A percentile compares a stretch with the other conserved stretches of the same genome.
Conservation (phyloP, 2,888 invertebrate genomes). For the Pachycephus smyrnensis region DNA sequence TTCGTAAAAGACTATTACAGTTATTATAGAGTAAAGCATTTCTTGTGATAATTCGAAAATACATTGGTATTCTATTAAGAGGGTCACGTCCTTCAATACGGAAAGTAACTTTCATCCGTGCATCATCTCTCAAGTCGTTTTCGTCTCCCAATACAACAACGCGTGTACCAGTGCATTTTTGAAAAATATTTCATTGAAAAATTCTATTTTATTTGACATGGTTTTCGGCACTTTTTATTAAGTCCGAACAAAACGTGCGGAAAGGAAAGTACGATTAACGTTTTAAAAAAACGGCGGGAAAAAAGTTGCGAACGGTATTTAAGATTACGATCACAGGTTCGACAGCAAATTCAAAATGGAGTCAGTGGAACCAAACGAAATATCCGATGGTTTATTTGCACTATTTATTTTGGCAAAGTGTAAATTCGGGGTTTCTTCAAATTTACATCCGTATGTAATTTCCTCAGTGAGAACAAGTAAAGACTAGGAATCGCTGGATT, state of each 20-base stretch:
- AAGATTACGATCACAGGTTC: background rate
- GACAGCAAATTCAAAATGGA: background rate
- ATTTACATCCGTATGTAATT: background rate
- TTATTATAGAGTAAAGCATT: background rate
- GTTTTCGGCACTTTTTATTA: background rate
- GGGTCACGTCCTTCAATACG: slow-evolving; percentile 23
- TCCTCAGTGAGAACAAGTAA: background rate
- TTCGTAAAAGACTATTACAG: background rate
- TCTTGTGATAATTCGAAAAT: background rate
- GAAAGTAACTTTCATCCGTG: slow-evolving; percentile 49
- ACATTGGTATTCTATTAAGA: background rate
- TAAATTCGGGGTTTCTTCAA: background rate
- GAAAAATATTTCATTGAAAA: slow-evolving; percentile 11
- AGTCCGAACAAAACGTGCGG: background rate
- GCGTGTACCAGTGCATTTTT: background rate
- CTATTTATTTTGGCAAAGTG: background rate
- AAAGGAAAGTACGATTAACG: background rate
- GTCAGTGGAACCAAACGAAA: background rate
- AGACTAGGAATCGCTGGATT: background rate
- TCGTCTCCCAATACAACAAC: slow-evolving; percentile 24
- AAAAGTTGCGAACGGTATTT: background rate
- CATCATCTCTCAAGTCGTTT: slow-evolving; percentile 27
- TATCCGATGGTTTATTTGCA: background rate
- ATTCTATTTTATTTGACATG: background rate
- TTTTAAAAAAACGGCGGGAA: background rate